Evolutionary conservation across 1,140 invertebrate genomes (phyloP).

Genomic region (Ooceraea biroi): DNA sequence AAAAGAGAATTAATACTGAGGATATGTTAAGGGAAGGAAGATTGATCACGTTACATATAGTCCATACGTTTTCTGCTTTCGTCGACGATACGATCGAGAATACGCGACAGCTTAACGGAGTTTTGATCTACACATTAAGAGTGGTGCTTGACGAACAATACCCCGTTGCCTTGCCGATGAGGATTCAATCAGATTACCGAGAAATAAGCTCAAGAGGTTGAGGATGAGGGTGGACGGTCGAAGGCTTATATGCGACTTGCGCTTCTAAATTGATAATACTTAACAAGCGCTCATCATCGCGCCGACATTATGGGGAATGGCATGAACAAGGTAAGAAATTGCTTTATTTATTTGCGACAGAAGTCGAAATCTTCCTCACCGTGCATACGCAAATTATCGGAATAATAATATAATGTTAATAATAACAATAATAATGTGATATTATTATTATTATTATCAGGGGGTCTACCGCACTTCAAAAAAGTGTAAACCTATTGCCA

Average conservation of each 20-base stretch:
- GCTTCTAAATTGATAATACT: conserved; percentile 47
- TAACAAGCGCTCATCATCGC: background rate
- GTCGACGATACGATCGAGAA: conserved; percentile 37
- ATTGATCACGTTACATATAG: background rate
- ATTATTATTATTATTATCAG: too few relatives aligned
- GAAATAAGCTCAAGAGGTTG: conserved; percentile 71
- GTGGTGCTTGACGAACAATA: conserved; percentile 63
- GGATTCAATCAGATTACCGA: conserved; percentile 63
- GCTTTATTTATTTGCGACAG: too few relatives aligned
- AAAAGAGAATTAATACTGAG: background rate
- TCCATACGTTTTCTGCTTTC: background rate
- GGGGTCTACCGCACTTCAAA: too few relatives aligned
- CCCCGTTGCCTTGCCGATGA: conserved; percentile 25
- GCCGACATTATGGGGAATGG: conserved; percentile 90
- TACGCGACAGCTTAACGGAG: conserved; percentile 1
- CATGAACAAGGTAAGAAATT: conserved; percentile 90
- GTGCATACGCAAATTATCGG: too few relatives aligned
- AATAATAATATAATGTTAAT: too few relatives aligned
- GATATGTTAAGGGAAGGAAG: background rate
- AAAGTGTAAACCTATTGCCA: too few relatives aligned
- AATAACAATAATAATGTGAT: too few relatives aligned
- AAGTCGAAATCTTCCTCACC: too few relatives aligned
- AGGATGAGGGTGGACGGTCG: conserved; percentile 64
- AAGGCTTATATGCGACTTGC: conserved; percentile 13
- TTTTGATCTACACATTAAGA: conserved; percentile 28